These are phyloP conservation scores for Pachycephus smyrnensis DNA, from an alignment of 2,888 invertebrate genomes.

Conservation along the genomic window DNA sequence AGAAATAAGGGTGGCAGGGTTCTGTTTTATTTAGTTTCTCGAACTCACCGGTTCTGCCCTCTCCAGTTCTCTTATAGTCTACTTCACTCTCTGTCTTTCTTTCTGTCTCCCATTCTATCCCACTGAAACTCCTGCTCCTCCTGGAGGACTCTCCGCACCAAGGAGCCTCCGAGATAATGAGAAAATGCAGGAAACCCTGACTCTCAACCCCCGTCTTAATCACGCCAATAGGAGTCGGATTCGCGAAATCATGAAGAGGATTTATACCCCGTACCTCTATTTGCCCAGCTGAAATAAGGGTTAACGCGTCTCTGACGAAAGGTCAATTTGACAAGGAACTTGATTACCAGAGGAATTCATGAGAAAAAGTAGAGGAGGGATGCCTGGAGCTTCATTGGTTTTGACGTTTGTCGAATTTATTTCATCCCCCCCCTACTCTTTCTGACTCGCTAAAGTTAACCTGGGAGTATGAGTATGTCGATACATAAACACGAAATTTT, in stretches of 20 bases:
- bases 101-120: slow-evolving; percentile 8
- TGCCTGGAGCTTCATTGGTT: no score
- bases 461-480: no score
- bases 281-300: slow-evolving; percentile 13
- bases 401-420: no score
- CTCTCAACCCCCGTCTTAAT: slow-evolving; percentile 36
- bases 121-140: slow-evolving; percentile 13
- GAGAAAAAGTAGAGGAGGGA: background rate
- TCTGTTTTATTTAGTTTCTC: slow-evolving; percentile 39
- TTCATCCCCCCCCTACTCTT: no score
- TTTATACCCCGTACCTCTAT: slow-evolving; percentile 33
- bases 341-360: slow-evolving; percentile 3
- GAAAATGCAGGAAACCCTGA: slow-evolving; percentile 49
- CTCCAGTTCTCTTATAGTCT: background rate
- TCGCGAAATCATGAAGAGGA: slow-evolving; percentile 39
- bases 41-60: slow-evolving; percentile 19
- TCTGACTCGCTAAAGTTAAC: no score
- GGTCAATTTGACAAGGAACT: slow-evolving; percentile 8
- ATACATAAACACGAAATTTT: no score
- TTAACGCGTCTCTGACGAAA: slow-evolving; percentile 2
- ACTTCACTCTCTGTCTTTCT: background rate
- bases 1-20: slow-evolving; percentile 14
- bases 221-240: slow-evolving; percentile 39
- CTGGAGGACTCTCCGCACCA: slow-evolving; percentile 9
- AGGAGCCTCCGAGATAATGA: slow-evolving; percentile 42